These are phyloP conservation scores for Suricata suricatta DNA, from an alignment of 2,113 vertebrate genomes.

Conservation along the genomic window DNA sequence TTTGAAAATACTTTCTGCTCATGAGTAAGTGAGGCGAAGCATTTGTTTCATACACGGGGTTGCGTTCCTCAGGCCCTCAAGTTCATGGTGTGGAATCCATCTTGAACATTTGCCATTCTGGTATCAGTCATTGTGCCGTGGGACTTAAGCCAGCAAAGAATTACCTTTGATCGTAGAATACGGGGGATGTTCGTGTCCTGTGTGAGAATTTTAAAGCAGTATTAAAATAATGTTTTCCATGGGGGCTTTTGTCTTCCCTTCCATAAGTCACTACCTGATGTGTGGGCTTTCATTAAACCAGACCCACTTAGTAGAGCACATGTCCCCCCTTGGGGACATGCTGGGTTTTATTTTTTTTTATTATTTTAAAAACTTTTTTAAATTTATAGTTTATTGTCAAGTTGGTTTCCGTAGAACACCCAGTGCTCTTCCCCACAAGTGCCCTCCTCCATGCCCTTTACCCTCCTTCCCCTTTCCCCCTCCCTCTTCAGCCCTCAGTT, in stretches of 20 bases:
- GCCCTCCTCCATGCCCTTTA: too few species aligned
- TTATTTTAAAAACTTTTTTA: too few species aligned
- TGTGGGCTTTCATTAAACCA: background rate
- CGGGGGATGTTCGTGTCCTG: background rate
- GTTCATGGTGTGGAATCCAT: background rate
- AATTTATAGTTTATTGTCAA: too few species aligned
- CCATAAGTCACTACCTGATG: background rate
- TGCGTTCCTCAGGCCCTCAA: background rate
- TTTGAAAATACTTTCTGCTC: constrained; percentile 18
- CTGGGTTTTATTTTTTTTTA: background rate
- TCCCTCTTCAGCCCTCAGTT: too few species aligned
- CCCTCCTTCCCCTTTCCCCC: too few species aligned
- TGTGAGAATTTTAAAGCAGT: background rate
- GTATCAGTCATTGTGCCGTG: background rate
- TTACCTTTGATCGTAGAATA: background rate
- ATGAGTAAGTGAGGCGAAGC: background rate
- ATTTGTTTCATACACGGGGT: background rate
- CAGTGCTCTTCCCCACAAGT: too few species aligned
- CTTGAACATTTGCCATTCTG: background rate
- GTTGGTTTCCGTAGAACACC: too few species aligned
- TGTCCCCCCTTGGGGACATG: background rate
- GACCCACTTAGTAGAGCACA: background rate
- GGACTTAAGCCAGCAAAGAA: background rate
- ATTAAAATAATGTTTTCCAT: background rate
- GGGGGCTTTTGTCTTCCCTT: background rate